Base-by-base conservation (phyloP, 2,797 vertebrate genomes). In the Pempheris klunzingeri region DNA sequence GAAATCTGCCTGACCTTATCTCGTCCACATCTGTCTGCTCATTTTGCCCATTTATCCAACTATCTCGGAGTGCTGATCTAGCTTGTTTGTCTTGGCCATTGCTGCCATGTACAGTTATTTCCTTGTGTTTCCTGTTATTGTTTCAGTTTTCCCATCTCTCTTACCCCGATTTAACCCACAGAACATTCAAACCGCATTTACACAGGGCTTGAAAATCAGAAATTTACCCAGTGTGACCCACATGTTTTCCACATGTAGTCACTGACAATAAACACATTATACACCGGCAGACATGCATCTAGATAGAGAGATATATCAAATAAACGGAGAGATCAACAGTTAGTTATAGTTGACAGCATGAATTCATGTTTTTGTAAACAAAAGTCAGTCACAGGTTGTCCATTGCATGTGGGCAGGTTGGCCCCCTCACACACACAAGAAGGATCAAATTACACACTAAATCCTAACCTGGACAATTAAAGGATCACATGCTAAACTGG, bases 61-160 rank as follows among this genome's bases (percentile, higher is more conserved):
- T 74, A 79, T 84, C 68, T 85, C 44, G 22, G 66, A 85, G 79
- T 49, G 47, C 67, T 61, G 80, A 75, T 87, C 54, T 59, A 69
- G 73, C 79, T 80, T 87, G 87, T 92, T 92, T 91, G 80, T 86
- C 71, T 90, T 93, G 91, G 91, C 90, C 65, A 32, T 46, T 39
- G 59, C 66, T 32, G 71, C 62, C 74, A 78, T 77, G 78, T 76
- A 71, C 66, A 83, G 82, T 85, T 72, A 88, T 84, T 88, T 85
- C 85, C 89, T 88, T 63, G 84, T 89, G 88, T 88, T 91, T 91
- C 88, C 90, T 90, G 85, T 90, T 91, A 90, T 87, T 90, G 84
- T 80, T 89, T 74, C 84, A 87, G 57, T 80, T 84, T 90, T 89
- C 86, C 84, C 87, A 90, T 90, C 83, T 79, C 72, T 78, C 67